Base-by-base conservation (phyloP, 2,888 invertebrate species). In the Nipponacmea schrenckii region DNA sequence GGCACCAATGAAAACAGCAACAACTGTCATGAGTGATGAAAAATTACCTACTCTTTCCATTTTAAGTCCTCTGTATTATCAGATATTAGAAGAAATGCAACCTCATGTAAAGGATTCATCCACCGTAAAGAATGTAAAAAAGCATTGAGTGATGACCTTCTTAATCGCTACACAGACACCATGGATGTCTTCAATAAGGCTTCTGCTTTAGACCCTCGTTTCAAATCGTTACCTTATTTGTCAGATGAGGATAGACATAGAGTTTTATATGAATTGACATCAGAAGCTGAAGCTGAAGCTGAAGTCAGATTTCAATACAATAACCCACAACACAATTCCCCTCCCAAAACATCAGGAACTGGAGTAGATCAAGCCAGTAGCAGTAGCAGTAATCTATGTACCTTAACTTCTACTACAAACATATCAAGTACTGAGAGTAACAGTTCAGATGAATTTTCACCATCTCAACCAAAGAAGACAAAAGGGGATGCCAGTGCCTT, bases 1-100 rank as follows among this genome's bases (percentile, higher is more conserved):
- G 39, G 62, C 48, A 24, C 74, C 74, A 44, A 64, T 77, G 63
- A 73, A 75, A 26, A 74, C 68, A n/a, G 71, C 69, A 7, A 74
- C 75, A 56, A 39, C 39, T 66, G 64, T 64, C 7, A 50, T 77
- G 26, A 72, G 75, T 74, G 71, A 72, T 7, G 75, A 73, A 39
- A 64, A 50, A 10, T 8, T 39, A 4, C 77, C 73, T 45, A 75
- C 77, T 24, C 31, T 75, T 0, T 72, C 74, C 26, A 68, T 75
- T n/a, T 72, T 77, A 46, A 67, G 64, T 17, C 75, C 72, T 15
- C 50, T 50, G 17, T 50, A 50, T 15, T 20, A 50, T 15, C 50
- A 50, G 0, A 50, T 50, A 5, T 50, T 50, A 7, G 50, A 50
- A 50, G 50, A 50, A 7, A 50, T 50, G 50, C 17, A 17, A 50